Evolutionary conservation across 2,113 vertebrate species (phyloP), one percentile per base, ranked within the genome.

Genomic region (Scortum barcoo): DNA sequence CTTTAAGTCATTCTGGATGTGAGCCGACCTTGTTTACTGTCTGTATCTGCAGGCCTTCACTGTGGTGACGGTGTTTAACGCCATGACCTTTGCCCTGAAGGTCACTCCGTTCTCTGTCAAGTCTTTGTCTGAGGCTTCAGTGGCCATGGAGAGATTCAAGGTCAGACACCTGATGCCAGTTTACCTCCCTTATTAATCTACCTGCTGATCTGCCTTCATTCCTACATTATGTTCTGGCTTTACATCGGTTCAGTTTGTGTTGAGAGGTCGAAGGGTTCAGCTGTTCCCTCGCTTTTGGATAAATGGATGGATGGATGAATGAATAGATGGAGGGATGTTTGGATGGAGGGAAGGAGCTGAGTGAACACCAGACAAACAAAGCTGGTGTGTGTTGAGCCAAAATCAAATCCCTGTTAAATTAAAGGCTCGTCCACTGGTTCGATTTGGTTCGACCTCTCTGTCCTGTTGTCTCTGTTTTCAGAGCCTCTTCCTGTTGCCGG

Each of bases 11-110:
- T 1, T 28, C 5, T 17, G 57, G 57, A 60, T 13, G 4, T 61
- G n/a, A 24, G 7, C 56, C 42, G 2, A 62, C 2, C 58, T 1
- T 2, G 4, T 53, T 62, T 60, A 14, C 66, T 46, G 9, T 80
- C 40, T 84, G 5, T 81, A 33, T 62, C 60, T 63, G 58, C 81
- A 99, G 97, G 97, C 97, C 66, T 99, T 99, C 89, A 98, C 97
- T 14, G 97, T 99, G 74, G 97, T 99, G 38, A 99, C 97, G 10
- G 97, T 99, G 74, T 99, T 98, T 87, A 99, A 98, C 80, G 96
- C 97, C 57, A 99, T 99, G 97, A 98, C 97, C 70, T 99, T 99
- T 94, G 97, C 97, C 78, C 93, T 99, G 73, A 99, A 99, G 95
- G 97, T 99, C 76, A 99, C 97, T 0, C 97, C 97, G 0, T 97